Conservation (phyloP, 2,113 vertebrate genomes). For the Dipodomys ordii region DNA sequence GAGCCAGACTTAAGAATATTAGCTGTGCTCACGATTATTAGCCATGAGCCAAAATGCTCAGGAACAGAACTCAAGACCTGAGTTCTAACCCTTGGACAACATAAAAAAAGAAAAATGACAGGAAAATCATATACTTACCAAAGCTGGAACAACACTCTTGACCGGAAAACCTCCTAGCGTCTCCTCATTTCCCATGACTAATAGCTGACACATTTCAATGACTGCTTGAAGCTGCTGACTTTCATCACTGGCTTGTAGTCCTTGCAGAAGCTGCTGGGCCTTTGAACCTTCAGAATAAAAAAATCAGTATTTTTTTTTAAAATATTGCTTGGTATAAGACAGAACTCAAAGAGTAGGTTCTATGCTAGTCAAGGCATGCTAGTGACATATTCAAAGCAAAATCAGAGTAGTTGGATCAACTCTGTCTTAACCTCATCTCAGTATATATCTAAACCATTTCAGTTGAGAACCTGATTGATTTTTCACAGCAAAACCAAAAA, state of each 20-base stretch:
- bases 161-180: conserved; percentile 99
- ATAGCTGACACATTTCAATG: conserved; percentile 99
- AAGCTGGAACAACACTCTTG: conserved; percentile 97
- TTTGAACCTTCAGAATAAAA: conserved; percentile 92
- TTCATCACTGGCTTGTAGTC: conserved; percentile 98
- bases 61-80: too few relatives aligned
- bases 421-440: not conserved
- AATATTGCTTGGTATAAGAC: not conserved
- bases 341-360: not conserved
- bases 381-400: not conserved
- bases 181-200: conserved; percentile 99
- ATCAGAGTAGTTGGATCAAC: not conserved
- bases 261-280: conserved; percentile 98
- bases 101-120: not conserved
- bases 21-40: too few relatives aligned
- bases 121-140: conserved; percentile 88
- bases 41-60: too few relatives aligned
- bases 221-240: conserved; percentile 99
- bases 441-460: not conserved
- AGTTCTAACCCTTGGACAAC: too few relatives aligned
- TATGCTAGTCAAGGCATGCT: not conserved
- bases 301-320: conserved; percentile 29
- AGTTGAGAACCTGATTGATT: not conserved
- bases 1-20: too few relatives aligned
- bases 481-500: conserved; percentile 22